Base-by-base conservation (phyloP, 2,888 invertebrate species). In the Phalera bucephala region DNA sequence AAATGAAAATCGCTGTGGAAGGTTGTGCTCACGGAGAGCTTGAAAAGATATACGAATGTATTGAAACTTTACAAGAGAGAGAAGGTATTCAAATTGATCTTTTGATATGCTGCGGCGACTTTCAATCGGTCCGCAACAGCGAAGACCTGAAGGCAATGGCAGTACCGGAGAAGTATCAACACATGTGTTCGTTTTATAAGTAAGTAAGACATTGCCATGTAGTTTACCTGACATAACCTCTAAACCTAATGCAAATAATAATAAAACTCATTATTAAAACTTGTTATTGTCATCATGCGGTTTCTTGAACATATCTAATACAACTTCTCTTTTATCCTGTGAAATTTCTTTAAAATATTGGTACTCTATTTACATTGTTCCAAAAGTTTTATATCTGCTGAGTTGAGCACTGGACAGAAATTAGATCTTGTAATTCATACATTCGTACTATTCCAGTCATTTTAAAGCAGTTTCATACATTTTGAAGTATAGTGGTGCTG, bases 1-100 rank as follows among this genome's bases (percentile, higher is more conserved):
- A 67, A 65, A 97, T 98, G 97, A 96, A 95, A 85, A 94, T 98
- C 40, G 99, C 98, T 0, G 91, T 99, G 0, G 98, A 98, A 91
- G 99, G 99, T 35, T 99, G 99, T 87, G 97, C 98, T 63, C 99
- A 99, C 82, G 99, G 99, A 1, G 98, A 99, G 78, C 89, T 99
- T 45, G 99, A 99, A 64, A 95, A 93, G 69, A 99, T 99, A 57
- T 99, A 99, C 75, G 94, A 96, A 43, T 93, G 96, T 1, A 91
- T 99, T 35, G 87, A 92, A 55, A 89, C 92, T 45, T 86, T 97
- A 42, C 96, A 99, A 85, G 91, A 92, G 52, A 88, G 92, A 55
- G 93, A 95, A 58, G 91, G 91, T 11, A 92, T 95, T 34, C 96
- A 95, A 81, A 91, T 99, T 28, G 98, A 99, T 84, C 90, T 99